Evolutionary conservation across 2,113 vertebrate genomes (phyloP), one percentile per base, ranked within the genome.

Genomic region (Potamarius usumacintae): DNA sequence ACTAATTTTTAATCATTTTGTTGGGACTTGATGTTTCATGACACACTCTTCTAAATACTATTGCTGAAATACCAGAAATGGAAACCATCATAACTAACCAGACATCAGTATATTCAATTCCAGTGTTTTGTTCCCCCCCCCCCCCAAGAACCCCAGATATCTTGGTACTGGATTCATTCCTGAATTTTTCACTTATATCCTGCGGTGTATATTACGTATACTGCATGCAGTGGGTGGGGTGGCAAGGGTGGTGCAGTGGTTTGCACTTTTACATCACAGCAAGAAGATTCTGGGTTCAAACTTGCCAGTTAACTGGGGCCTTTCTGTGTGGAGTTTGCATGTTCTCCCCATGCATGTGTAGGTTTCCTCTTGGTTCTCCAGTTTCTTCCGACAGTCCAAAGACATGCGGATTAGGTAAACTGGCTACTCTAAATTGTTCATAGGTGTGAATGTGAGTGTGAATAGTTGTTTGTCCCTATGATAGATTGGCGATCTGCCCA

Each of bases 21-120:
- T 55, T 81, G 78, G 17, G 78, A 58, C 55, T 81, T 81, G 78
- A 81, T 34, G 42, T 60, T 58, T 81, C 17, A 60, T 81, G 34
- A 81, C 27, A 58, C 53, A 81, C 27, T 58, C 30, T 57, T n/a
- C 52, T 12, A n/a, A 78, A 53, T 55, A 30, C 53, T 55, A 30
- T 15, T 60, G 4, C 53, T 81, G 74, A 53, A 22, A 78, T 78
- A 1, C 22, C n/a, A 14, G 22, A 22, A 18, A 76, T 50, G 42
- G 72, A 50, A 79, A 25, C 14, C 55, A 81, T 34, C 55, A 58
- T 60, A 58, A 15, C 15, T 27, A 60, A 34, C 34, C 53, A 55
- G n/a, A 18, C 15, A 17, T 27, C 14, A 81, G 18, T 60, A 34
- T 81, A 60, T 60, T 58, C n/a, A 78, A n/a, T 52, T 42, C 14